These are phyloP conservation scores for Lepidocyrtinus sp. DNA, from an alignment of 2,888 invertebrate species.

Conservation along the genomic window DNA sequence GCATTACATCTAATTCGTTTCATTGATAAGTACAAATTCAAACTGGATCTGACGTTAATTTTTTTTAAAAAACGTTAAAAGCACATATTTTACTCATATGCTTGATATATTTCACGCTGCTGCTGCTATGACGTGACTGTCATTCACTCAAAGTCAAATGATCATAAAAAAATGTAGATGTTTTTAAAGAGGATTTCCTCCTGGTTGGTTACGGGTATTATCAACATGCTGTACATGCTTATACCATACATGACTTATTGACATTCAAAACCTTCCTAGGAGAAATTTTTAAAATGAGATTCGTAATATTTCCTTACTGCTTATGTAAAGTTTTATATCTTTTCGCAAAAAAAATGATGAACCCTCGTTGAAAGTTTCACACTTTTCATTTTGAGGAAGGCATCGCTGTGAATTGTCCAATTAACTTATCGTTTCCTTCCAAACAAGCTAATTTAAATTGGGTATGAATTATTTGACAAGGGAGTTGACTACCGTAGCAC, in stretches of 20 bases:
- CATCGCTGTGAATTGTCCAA: not conserved
- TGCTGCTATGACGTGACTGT: not conserved
- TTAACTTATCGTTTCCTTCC: not conserved
- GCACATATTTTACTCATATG: not conserved
- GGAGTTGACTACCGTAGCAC: not conserved
- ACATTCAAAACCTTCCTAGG: constrained; percentile 3
- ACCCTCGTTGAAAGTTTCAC: not conserved
- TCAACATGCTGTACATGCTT: too few species aligned
- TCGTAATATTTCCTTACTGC: not conserved
- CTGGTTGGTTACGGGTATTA: too few species aligned
- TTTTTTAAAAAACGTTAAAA: not conserved
- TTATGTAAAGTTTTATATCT: too few species aligned
- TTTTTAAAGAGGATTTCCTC: not conserved
- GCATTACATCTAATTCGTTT: not conserved
- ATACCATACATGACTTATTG: not conserved
- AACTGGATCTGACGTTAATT: not conserved
- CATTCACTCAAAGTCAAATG: not conserved
- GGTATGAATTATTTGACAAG: not conserved
- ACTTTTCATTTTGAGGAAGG: not conserved
- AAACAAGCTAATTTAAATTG: not conserved
- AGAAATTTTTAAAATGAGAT: not conserved
- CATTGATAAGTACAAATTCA: not conserved
- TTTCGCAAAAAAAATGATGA: too few species aligned
- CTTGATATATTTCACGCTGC: not conserved
- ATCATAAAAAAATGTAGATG: too few species aligned